Evolutionary conservation across 2,797 vertebrate genomes (phyloP).

Genomic region (Nannoperca obscura): DNA sequence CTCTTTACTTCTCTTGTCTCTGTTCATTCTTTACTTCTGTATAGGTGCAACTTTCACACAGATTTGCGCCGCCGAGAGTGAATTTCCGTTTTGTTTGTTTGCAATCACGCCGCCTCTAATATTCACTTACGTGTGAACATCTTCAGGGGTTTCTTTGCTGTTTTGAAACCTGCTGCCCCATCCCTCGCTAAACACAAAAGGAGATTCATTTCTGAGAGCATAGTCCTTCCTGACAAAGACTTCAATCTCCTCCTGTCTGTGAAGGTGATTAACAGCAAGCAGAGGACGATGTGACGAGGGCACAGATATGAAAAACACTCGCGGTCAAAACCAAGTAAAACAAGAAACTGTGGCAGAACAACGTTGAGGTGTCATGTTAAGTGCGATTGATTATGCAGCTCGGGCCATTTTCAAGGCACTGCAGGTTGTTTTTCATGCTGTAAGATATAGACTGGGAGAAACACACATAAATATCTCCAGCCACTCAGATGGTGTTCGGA

Average conservation of each 20-base stretch:
- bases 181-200: constrained; percentile 9
- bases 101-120: background rate
- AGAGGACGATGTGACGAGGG: constrained; percentile 26
- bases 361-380: constrained; percentile 46
- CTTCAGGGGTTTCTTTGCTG: background rate
- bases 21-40: background rate
- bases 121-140: background rate
- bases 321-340: constrained; percentile 6
- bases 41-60: background rate
- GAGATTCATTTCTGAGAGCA: constrained; percentile 6
- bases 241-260: constrained; percentile 23
- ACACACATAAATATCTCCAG: background rate
- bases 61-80: background rate
- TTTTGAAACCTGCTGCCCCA: background rate
- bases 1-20: background rate
- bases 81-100: background rate
- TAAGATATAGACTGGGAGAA: background rate
- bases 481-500: constrained; percentile 9
- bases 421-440: constrained; percentile 20
- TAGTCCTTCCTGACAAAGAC: background rate
- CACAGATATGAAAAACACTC: constrained; percentile 28
- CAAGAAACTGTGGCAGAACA: constrained; percentile 6
- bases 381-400: constrained; percentile 36
- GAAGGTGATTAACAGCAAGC: constrained; percentile 37
- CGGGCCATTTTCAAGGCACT: constrained; percentile 18